phyloP scores from a whole-genome alignment of 2,797 vertebrate genomes.

The Staurois parvus region DNA sequence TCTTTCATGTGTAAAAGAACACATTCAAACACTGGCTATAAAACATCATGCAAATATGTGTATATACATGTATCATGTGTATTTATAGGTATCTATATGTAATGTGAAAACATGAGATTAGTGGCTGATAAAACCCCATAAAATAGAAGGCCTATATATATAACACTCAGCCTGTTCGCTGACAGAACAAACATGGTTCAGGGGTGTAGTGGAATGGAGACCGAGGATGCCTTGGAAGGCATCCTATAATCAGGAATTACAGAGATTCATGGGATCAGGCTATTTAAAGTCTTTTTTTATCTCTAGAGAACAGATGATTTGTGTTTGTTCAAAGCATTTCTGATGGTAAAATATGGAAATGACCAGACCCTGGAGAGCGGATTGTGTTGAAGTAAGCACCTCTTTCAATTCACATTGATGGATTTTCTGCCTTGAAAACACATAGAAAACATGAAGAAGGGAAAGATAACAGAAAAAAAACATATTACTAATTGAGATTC shows the following conservation, averaged over 20 bases:
- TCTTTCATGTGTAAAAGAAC: too few relatives aligned
- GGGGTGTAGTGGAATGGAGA: neutral
- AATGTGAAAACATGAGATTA: too few relatives aligned
- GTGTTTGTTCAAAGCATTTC: slow-evolving; percentile 35
- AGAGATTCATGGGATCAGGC: neutral
- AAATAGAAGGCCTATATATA: neutral
- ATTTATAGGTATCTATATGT: too few relatives aligned
- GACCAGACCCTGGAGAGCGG: slow-evolving; percentile 6
- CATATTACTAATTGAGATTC: slow-evolving; percentile 23
- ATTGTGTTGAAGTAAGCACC: slow-evolving; percentile 21
- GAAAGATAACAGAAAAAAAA: slow-evolving; percentile 14
- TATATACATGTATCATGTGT: too few relatives aligned
- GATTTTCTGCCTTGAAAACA: slow-evolving; percentile 31
- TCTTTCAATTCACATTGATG: neutral
- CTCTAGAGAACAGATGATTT: slow-evolving; percentile 33
- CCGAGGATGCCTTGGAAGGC: neutral
- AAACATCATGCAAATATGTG: too few relatives aligned
- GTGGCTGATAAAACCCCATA: too few relatives aligned
- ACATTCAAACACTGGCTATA: too few relatives aligned
- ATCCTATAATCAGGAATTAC: slow-evolving; percentile 5
- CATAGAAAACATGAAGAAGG: neutral
- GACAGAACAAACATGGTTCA: too few relatives aligned
- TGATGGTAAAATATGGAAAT: slow-evolving; percentile 49
- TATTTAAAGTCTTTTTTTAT: slow-evolving; percentile 36
- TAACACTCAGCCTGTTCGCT: too few relatives aligned